Conservation (phyloP, 2,888 invertebrate genomes). For the Hyles lineata region DNA sequence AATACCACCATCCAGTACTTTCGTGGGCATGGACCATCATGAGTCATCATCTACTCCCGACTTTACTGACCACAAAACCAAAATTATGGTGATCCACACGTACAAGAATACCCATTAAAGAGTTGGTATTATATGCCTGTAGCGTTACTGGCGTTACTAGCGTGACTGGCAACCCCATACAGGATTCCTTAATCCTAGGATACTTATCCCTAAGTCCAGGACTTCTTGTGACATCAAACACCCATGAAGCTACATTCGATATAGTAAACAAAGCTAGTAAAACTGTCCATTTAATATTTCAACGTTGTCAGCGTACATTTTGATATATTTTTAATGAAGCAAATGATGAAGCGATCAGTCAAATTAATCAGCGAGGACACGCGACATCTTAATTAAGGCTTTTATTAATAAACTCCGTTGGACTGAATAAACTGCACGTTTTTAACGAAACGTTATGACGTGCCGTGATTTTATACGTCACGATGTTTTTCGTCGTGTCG, state of each 20-base stretch:
- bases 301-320: slow-evolving; percentile 40
- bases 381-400: slow-evolving; percentile 80
- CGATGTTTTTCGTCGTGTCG: slow-evolving; percentile 41
- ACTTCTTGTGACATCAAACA: not conserved
- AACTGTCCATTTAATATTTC: slow-evolving; percentile 28
- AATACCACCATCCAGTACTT: too few relatives aligned
- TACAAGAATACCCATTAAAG: too few relatives aligned
- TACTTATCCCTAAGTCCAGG: not conserved
- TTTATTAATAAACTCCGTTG: slow-evolving; percentile 73
- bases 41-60: too few relatives aligned
- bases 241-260: not conserved
- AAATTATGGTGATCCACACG: too few relatives aligned
- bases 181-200: too few relatives aligned
- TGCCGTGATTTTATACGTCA: slow-evolving; percentile 42
- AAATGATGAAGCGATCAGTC: slow-evolving; percentile 70
- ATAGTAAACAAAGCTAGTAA: slow-evolving; percentile 23
- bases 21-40: too few relatives aligned
- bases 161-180: too few relatives aligned
- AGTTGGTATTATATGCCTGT: too few relatives aligned
- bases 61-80: too few relatives aligned
- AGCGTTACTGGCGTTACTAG: too few relatives aligned
- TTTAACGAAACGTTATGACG: slow-evolving; percentile 63
- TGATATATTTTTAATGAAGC: slow-evolving; percentile 75
- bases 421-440: slow-evolving; percentile 72
- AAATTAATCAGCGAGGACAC: slow-evolving; percentile 72